These are phyloP conservation scores for Actinia tenebrosa DNA, from an alignment of 64 coral and sea anemone species.

Conservation along the genomic window DNA sequence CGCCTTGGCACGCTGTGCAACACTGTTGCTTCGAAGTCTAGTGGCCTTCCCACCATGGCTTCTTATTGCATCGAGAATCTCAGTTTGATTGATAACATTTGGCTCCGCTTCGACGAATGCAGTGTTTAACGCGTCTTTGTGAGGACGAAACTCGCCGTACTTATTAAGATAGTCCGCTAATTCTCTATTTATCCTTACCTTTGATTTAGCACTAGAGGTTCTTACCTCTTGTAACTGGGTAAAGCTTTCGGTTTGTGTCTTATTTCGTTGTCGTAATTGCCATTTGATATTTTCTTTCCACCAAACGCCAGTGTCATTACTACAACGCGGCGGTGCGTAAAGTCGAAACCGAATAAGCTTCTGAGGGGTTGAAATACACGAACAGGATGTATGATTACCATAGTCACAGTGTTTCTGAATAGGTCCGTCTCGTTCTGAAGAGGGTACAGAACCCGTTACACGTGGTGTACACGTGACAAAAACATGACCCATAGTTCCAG, in stretches of 20 bases:
- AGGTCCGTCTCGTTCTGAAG: neutral
- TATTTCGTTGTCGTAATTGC: constrained; percentile 70
- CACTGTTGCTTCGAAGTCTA: constrained; percentile 36
- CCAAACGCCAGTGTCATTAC: constrained; percentile 24
- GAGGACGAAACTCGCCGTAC: constrained; percentile 37
- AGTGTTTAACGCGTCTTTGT: neutral
- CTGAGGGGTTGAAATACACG: constrained; percentile 20
- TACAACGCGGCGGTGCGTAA: neutral
- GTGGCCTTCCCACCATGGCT: constrained; percentile 28
- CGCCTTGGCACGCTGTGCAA: constrained; percentile 54
- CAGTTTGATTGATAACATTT: constrained; percentile 29
- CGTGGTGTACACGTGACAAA: constrained; percentile 15
- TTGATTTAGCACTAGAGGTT: neutral
- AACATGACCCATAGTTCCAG: neutral
- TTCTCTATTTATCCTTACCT: constrained; percentile 64
- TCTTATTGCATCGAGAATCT: constrained; percentile 64
- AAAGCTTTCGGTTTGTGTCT: constrained; percentile 55
- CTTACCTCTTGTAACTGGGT: constrained; percentile 29
- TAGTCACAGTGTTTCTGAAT: neutral
- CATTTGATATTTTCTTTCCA: constrained; percentile 77
- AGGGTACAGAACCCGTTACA: neutral
- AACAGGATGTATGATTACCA: neutral
- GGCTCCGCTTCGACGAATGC: constrained; percentile 21
- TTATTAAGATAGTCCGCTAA: constrained; percentile 82
- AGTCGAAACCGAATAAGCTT: constrained; percentile 20